Evolutionary conservation across 1,140 invertebrate species (phyloP).

Genomic region (Pteromalus puparum): DNA sequence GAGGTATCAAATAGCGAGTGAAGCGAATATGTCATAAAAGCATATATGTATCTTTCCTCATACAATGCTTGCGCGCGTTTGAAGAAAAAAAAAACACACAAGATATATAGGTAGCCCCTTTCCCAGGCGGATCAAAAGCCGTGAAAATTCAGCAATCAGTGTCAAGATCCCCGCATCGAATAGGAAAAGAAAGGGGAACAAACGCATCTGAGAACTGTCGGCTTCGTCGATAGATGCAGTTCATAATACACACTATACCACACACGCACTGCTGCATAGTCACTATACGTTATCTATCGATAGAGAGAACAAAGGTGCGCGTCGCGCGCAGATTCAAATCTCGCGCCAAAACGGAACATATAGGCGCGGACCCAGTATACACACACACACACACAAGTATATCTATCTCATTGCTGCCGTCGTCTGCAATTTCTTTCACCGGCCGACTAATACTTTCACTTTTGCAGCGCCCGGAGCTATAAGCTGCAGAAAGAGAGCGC

Average conservation of each 20-base stretch:
- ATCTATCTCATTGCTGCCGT: not conserved
- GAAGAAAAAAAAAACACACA: too few relatives aligned
- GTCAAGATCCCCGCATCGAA: not conserved
- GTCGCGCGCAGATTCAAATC: not conserved
- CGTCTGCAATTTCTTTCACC: slow-evolving; percentile 21
- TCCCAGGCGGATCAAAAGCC: not conserved
- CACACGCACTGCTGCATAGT: not conserved
- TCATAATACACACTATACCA: too few relatives aligned
- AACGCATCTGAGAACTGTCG: not conserved
- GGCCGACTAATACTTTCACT: slow-evolving; percentile 13
- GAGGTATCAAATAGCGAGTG: not conserved
- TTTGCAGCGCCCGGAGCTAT: slow-evolving; percentile 1
- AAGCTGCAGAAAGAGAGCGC: not conserved
- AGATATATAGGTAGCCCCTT: not conserved
- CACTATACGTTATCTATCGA: too few relatives aligned
- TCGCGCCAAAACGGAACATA: not conserved
- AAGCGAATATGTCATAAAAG: not conserved
- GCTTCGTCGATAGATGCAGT: too few relatives aligned
- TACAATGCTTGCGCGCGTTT: not conserved
- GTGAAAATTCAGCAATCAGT: not conserved
- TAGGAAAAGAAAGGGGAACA: not conserved
- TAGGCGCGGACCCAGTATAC: too few relatives aligned
- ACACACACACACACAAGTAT: too few relatives aligned
- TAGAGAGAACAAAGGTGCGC: not conserved
- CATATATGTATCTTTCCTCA: not conserved